Conservation (phyloP, 2,888 invertebrate genomes). For the Orthosia gothica region DNA sequence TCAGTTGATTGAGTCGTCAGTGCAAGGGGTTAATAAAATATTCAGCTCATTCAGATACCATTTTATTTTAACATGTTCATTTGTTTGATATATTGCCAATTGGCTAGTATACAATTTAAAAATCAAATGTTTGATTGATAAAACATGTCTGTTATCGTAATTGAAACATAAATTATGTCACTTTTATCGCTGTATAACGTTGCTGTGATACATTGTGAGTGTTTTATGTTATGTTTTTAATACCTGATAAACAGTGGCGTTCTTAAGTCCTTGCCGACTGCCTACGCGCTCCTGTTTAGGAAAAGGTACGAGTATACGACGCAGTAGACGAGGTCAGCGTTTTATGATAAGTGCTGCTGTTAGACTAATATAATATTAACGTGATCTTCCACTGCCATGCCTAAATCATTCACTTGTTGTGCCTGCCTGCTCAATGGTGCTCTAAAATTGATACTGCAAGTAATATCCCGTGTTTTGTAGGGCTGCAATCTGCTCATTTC, state of each 20-base stretch:
- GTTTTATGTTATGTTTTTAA: conserved; percentile 42
- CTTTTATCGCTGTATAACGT: conserved; percentile 39
- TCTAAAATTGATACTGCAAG: conserved; percentile 55
- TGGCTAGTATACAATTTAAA: conserved; percentile 17
- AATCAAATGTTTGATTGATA: conserved; percentile 52
- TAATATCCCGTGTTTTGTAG: conserved; percentile 42
- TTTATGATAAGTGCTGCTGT: conserved; percentile 31
- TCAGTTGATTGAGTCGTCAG: conserved; percentile 14
- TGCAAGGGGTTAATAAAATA: background rate
- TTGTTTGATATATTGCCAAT: conserved; percentile 31
- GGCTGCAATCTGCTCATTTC: conserved; percentile 46
- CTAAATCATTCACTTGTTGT: background rate
- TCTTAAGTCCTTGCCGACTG: conserved; percentile 40
- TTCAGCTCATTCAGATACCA: background rate
- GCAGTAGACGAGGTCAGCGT: conserved; percentile 21
- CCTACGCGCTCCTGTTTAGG: conserved; percentile 63
- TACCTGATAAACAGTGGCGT: conserved; percentile 30
- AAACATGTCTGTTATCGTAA: conserved; percentile 43
- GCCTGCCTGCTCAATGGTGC: conserved; percentile 25
- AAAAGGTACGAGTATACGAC: conserved; percentile 45
- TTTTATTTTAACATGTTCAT: conserved; percentile 10
- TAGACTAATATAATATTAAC: conserved; percentile 11
- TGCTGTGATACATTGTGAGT: conserved; percentile 30
- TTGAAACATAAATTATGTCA: conserved; percentile 46
- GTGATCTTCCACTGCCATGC: conserved; percentile 12